Base-by-base conservation (phyloP, 2,797 vertebrate genomes). In the Ispidina picta region DNA sequence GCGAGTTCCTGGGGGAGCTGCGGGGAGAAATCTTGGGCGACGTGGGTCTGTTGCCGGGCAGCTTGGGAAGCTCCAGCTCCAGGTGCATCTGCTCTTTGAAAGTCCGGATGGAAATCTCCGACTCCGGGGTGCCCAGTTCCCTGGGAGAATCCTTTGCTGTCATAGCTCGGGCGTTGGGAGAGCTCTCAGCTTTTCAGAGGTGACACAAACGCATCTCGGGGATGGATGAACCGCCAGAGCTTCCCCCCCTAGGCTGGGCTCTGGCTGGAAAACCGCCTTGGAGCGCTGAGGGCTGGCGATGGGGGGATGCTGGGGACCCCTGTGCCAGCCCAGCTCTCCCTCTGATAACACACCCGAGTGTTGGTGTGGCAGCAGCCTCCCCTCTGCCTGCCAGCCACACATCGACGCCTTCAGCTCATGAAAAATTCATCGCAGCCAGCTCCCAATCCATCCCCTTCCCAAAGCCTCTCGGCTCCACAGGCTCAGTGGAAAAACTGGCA, bases 11-110 rank as follows among this genome's bases (percentile, higher is more conserved):
- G 0, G 99, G 99, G 9, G 99, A 99, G 96, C 98, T 99, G 96
- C 99, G 98, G 9, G 99, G 99, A 39, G 99, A 99, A 86, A 99
- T 98, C 93, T 99, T 99, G 6, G 99, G 99, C 73, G 99, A 99
- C 8, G 98, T 98, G 89, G 98, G 98, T 74, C 98, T 98, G 96
- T 96, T 98, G 79, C 98, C 98, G 1, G 98, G 95, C 86, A 98
- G 97, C 94, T 98, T 98, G 48, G 98, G 98, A 58, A 98, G 98
- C 97, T 99, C 99, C 66, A 99, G 98, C 96, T 99, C 99, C 89
- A 99, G 97, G 96, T 98, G 99, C 99, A 99, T 99, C 95, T 99
- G 99, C 94, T 99, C 99, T 97, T 99, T 99, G 97, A 99, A 99
- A 69, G 99, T 99, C 95, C 98, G 98, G 89, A 99, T 99, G 98